Conservation (phyloP, 2,113 vertebrate genomes). For the Zonotrichia leucophrys region DNA sequence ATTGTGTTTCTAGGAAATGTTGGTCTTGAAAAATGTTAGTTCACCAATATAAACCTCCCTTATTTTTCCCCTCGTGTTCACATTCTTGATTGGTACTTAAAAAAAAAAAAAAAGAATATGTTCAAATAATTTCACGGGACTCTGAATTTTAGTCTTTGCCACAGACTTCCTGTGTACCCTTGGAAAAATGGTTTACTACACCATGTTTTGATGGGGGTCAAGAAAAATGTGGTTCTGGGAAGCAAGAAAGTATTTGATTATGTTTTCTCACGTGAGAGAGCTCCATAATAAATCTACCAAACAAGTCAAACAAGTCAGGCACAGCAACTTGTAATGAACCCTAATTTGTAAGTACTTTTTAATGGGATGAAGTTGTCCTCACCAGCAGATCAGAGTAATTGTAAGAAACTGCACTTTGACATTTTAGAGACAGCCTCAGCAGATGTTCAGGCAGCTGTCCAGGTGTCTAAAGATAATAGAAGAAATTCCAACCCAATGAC, state of each 20-base stretch:
- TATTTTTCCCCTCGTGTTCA: neutral
- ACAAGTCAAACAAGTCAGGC: neutral
- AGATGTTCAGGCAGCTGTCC: slow-evolving; percentile 21
- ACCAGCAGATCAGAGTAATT: neutral
- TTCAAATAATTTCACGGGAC: neutral
- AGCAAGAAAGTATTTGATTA: neutral
- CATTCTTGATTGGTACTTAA: neutral
- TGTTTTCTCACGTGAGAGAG: neutral
- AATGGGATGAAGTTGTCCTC: neutral
- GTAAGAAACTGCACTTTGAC: neutral
- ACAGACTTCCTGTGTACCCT: neutral
- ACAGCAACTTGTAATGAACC: neutral
- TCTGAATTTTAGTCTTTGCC: neutral
- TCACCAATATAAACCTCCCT: neutral
- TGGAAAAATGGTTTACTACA: neutral
- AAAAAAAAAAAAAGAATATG: neutral
- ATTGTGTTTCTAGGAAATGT: neutral
- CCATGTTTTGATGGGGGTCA: neutral
- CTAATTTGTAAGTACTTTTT: neutral
- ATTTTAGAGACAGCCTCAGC: slow-evolving; percentile 1
- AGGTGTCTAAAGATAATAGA: slow-evolving; percentile 13
- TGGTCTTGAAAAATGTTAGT: neutral
- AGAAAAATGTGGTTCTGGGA: neutral
- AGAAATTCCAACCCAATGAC: slow-evolving; percentile 3
- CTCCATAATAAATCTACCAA: neutral